Percentiles rank a stretch among this genome's conserved stretches.
phyloP scores from a whole-genome alignment of 2,113 vertebrate genomes.

The Cynopterus brachyotis region DNA sequence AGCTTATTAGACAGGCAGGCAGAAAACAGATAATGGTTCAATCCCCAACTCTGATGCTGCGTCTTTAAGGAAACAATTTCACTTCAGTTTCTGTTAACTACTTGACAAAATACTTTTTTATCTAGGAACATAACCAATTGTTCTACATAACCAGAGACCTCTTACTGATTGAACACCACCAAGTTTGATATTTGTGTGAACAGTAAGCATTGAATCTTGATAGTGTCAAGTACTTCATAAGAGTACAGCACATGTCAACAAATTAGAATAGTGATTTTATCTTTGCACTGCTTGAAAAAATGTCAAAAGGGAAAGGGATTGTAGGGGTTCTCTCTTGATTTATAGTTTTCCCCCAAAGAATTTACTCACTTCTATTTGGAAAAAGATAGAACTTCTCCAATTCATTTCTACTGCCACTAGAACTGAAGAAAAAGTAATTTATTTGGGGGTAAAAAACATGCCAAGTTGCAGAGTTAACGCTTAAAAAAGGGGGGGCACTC shows the following conservation, averaged over 20 bases:
- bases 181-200: constrained; percentile 31
- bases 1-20: neutral
- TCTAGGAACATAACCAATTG: constrained; percentile 2
- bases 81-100: constrained; percentile 49
- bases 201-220: neutral
- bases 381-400: neutral
- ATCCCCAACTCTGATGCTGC: neutral
- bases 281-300: neutral
- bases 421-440: neutral
- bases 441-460: neutral
- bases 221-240: constrained; percentile 5
- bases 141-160: neutral
- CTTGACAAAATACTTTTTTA: constrained; percentile 19
- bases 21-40: constrained; percentile 1
- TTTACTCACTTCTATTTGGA: neutral
- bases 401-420: neutral
- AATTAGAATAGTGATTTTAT: neutral
- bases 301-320: neutral
- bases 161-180: constrained; percentile 6
- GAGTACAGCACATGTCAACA: neutral
- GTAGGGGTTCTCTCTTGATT: neutral
- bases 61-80: neutral
- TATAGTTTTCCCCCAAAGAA: neutral
- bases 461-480: neutral
- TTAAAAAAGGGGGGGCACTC: neutral